These are phyloP conservation scores for Jaculus jaculus DNA, from an alignment of 2,113 vertebrate genomes.

Conservation along the genomic window DNA sequence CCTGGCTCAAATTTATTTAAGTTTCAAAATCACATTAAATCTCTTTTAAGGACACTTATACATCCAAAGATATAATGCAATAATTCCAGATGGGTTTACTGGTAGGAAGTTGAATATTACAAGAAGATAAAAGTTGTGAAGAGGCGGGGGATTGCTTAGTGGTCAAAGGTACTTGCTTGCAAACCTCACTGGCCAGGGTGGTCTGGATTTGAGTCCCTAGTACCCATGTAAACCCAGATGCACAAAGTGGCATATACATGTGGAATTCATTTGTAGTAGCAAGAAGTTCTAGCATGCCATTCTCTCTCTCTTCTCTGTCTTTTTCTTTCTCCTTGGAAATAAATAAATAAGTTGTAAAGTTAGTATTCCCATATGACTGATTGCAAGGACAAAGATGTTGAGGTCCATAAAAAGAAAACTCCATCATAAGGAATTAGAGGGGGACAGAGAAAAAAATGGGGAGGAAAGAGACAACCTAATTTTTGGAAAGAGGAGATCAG, in stretches of 20 bases:
- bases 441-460: no score
- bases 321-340: no score
- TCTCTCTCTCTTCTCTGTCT: no score
- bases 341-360: neutral
- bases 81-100: neutral
- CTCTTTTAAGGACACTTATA: neutral
- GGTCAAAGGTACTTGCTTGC: no score
- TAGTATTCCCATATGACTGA: neutral
- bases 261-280: no score
- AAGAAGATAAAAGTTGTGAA: neutral
- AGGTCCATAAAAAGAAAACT: neutral
- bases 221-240: no score
- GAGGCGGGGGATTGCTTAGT: neutral
- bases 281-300: no score
- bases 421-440: neutral
- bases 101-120: neutral
- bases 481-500: neutral
- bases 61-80: neutral
- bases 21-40: neutral
- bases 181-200: no score
- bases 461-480: neutral
- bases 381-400: neutral
- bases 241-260: no score
- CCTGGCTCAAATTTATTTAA: neutral
- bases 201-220: no score